Conservation (phyloP, 2,797 vertebrate genomes). For the Urophycis tenuis region DNA sequence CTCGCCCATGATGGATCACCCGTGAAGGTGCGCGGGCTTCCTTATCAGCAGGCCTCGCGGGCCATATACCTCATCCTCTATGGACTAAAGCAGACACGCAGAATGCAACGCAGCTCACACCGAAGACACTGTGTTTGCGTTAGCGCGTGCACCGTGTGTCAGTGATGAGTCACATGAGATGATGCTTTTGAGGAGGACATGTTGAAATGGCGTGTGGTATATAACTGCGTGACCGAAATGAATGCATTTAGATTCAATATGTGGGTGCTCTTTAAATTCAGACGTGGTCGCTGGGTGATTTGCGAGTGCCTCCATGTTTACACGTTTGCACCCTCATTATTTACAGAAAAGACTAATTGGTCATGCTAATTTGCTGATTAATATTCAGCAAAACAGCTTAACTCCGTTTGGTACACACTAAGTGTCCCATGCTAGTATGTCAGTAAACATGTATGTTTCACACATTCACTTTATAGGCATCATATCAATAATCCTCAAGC, state of each 20-base stretch:
- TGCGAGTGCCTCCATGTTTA: not conserved
- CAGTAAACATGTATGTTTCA: not conserved
- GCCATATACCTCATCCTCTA: not conserved
- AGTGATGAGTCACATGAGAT: not conserved
- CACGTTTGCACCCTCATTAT: not conserved
- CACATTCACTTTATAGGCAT: not conserved
- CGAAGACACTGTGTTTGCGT: not conserved
- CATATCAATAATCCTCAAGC: not conserved
- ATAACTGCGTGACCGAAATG: not conserved
- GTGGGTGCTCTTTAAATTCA: not conserved
- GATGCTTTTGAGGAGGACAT: not conserved
- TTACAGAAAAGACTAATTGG: not conserved
- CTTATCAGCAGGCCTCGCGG: not conserved
- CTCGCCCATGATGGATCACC: conserved; percentile 5
- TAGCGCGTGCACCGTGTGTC: not conserved
- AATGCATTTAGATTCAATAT: not conserved
- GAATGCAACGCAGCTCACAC: not conserved
- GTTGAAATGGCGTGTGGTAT: not conserved
- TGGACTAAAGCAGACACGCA: not conserved
- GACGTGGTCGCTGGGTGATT: not conserved
- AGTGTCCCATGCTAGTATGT: not conserved
- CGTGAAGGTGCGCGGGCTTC: not conserved
- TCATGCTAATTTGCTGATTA: not conserved
- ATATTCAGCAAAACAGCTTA: not conserved
- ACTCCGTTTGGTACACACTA: not conserved